Percentiles rank a stretch among this genome's conserved stretches.
Conservation (phyloP, 2,797 vertebrate species). For the Onychomys torridus region DNA sequence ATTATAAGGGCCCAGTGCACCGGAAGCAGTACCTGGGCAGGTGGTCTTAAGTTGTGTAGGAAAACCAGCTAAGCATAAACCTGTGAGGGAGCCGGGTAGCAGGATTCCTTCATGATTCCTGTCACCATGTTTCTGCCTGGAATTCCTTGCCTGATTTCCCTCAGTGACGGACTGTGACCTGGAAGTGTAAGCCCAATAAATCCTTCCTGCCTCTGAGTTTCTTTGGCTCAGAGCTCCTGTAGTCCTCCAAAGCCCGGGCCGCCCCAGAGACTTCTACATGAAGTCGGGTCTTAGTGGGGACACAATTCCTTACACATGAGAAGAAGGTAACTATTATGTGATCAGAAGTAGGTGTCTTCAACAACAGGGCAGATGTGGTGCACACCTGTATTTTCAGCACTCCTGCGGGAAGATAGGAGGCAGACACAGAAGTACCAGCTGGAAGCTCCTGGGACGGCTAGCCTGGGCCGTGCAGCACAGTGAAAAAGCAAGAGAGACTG, state of each 20-base stretch:
- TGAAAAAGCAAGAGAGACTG: not conserved
- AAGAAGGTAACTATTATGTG: not conserved
- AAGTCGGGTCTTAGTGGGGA: not conserved
- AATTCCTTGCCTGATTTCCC: not conserved
- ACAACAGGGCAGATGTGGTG: not conserved
- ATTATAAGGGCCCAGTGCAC: not conserved
- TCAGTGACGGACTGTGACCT: not conserved
- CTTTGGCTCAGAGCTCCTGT: not conserved
- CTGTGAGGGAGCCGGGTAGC: not conserved
- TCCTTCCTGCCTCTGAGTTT: not conserved
- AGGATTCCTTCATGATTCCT: not conserved
- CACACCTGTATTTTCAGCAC: not conserved
- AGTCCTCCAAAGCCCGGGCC: not conserved
- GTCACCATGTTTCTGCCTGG: not conserved
- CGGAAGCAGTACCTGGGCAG: not conserved
- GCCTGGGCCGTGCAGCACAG: not conserved
- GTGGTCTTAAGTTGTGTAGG: not conserved
- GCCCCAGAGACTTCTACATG: not conserved
- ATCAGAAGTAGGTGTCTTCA: conserved; percentile 15
- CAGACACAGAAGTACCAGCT: not conserved
- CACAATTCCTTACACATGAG: not conserved
- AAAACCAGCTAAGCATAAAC: not conserved
- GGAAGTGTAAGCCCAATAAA: not conserved
- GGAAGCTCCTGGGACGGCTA: not conserved
- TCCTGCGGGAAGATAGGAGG: not conserved